A percentile compares a stretch with the other conserved stretches of the same genome.
Conservation (phyloP, 37 sponge, comb jelly and placozoan genomes). For the Cladorhizidae sp. region DNA sequence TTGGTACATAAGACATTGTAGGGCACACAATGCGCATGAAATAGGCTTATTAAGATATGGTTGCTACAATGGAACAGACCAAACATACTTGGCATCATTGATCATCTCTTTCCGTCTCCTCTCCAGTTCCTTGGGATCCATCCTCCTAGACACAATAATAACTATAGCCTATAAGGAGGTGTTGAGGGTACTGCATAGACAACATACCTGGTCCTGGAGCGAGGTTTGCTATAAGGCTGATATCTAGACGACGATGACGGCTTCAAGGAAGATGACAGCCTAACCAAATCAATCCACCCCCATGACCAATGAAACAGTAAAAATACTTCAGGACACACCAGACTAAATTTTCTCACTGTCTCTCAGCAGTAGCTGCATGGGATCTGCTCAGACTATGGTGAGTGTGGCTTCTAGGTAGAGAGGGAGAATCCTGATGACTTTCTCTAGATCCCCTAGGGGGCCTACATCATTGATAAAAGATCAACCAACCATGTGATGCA, state of each 20-base stretch:
- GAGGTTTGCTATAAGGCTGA: slow-evolving; percentile 12
- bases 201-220: slow-evolving; percentile 12
- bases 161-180: not conserved
- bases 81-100: slow-evolving; percentile 52
- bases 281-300: not conserved
- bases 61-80: too few species aligned
- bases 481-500: too few species aligned
- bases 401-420: slow-evolving; percentile 14
- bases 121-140: slow-evolving; percentile 66
- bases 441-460: too few species aligned
- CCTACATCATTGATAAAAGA: too few species aligned
- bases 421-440: not conserved
- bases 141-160: slow-evolving; percentile 2
- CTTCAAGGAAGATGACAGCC: not conserved
- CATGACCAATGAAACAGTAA: not conserved
- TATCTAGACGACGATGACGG: not conserved
- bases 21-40: too few species aligned
- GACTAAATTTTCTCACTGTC: not conserved
- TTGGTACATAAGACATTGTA: too few species aligned
- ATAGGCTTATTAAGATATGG: too few species aligned
- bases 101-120: slow-evolving; percentile 76
- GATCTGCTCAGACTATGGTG: not conserved
- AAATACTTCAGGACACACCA: not conserved
- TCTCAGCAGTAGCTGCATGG: too few species aligned
- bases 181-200: not conserved